Evolutionary conservation across 1,140 invertebrate genomes (phyloP), one percentile per base, ranked within the genome.

Genomic region (Drosophila nebulosa): DNA sequence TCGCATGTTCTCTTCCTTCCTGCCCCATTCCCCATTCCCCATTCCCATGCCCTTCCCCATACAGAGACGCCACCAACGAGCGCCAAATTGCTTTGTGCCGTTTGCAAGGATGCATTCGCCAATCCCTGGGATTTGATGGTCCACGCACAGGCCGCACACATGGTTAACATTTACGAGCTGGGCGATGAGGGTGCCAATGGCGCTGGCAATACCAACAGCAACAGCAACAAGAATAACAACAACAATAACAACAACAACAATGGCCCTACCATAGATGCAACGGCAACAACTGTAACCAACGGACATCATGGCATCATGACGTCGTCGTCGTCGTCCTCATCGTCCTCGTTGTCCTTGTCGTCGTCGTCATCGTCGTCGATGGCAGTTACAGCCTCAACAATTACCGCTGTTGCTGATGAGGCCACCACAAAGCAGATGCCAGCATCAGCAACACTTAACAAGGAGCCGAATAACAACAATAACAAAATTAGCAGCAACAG

Each of bases 81-180:
- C 60, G 92, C 94, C 59, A 91, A 91, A 69, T 92, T 96, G 61
- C 91, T 96, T 30, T 96, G 95, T 92, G 95, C 95, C 56, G 94
- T 95, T 84, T 96, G 95, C 92, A 96, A 96, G 92, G 95, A 96
- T 90, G 93, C 94, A 36, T 96, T 96, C 90, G 93, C 93, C 65
- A 95, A 94, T 78, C 95, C 95, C 36, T 96, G 95, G 95, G 95
- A 96, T 91, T 91, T 96, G 74, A 96, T 96, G 95, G 95, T 96
- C 14, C 95, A 96, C 90, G 95, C 95, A 64, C 95, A 96, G 85
- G 94, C 95, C 22, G 95, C 95, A 46, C 95, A 96, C 90, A 96
- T 96, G 95, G 93, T 96, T 90, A 96, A 96, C 92, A 96, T 96
- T 80, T 96, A 96, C 91, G 95, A 96, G 92, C 92, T 96, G 67